A percentile compares a stretch with the other conserved stretches of the same genome.
Conservation (phyloP, 2,113 vertebrate species). For the Psittacara wagleri region DNA sequence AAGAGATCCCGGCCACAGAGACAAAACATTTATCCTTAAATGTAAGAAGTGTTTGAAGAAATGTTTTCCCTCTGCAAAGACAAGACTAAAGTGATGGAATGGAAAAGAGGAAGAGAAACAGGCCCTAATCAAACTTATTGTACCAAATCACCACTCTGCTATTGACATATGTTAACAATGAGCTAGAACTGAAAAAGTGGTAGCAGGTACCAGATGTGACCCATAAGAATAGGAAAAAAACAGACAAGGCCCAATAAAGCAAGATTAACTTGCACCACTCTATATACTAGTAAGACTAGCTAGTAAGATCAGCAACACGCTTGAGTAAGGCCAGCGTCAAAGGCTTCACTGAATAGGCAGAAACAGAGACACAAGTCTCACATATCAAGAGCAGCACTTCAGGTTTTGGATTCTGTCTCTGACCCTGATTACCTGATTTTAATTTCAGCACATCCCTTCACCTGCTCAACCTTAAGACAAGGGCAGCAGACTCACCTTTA, state of each 20-base stretch:
- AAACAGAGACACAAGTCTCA: background rate
- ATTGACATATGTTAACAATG: background rate
- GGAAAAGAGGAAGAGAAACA: background rate
- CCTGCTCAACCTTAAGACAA: background rate
- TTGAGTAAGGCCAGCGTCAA: background rate
- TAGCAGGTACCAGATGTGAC: background rate
- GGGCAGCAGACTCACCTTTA: background rate
- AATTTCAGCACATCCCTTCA: background rate
- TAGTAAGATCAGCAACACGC: background rate
- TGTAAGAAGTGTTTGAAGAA: background rate
- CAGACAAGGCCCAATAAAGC: background rate
- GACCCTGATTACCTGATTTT: background rate
- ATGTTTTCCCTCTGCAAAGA: background rate
- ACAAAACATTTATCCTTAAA: constrained; percentile 17
- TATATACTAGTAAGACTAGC: background rate
- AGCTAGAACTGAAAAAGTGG: background rate
- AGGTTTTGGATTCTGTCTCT: background rate
- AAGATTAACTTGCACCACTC: background rate
- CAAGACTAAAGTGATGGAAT: background rate
- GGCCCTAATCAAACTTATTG: background rate
- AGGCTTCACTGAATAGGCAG: background rate
- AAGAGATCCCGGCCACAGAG: background rate
- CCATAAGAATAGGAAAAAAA: background rate
- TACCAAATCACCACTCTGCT: background rate
- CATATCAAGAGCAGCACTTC: background rate